phyloP scores from a whole-genome alignment of 2,888 invertebrate genomes.

The Hemicrepidius hirtus region DNA sequence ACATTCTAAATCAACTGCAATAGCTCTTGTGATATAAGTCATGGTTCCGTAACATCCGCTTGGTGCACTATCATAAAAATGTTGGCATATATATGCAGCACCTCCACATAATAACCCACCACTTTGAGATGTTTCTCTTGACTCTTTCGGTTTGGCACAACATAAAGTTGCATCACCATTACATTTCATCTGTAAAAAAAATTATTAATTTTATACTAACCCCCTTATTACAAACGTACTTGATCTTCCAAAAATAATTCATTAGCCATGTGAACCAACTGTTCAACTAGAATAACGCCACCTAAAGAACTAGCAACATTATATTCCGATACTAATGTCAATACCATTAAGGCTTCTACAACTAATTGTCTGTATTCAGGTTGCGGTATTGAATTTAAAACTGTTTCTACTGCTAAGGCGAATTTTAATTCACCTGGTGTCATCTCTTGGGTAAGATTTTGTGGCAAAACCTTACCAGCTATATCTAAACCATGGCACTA shows the following conservation, averaged over 20 bases:
- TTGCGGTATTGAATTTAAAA: constrained; percentile 96
- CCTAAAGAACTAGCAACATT: constrained; percentile 86
- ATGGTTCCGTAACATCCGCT: constrained; percentile 98
- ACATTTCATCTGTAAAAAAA: constrained; percentile 80
- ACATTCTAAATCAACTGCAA: constrained; percentile 83
- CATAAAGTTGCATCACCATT: constrained; percentile 95
- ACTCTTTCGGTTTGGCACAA: constrained; percentile 86
- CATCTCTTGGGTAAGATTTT: constrained; percentile 98
- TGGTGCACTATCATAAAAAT: constrained; percentile 98
- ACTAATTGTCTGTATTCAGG: constrained; percentile 98
- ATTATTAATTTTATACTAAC: not conserved
- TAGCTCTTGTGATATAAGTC: constrained; percentile 94
- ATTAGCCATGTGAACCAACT: constrained; percentile 95
- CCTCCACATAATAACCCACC: constrained; percentile 90
- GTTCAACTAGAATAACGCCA: constrained; percentile 90
- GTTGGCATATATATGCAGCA: constrained; percentile 96
- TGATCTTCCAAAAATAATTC: constrained; percentile 96
- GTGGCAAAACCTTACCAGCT: constrained; percentile 91
- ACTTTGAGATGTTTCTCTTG: constrained; percentile 75
- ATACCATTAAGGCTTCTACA: constrained; percentile 97
- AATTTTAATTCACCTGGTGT: constrained; percentile 98
- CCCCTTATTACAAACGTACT: constrained; percentile 72
- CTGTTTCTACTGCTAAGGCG: constrained; percentile 97
- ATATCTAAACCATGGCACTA: constrained; percentile 95
- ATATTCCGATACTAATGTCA: constrained; percentile 92